Evolutionary conservation across 1,140 invertebrate genomes (phyloP), one percentile per base, ranked within the genome.

Genomic region (Ooceraea biroi): DNA sequence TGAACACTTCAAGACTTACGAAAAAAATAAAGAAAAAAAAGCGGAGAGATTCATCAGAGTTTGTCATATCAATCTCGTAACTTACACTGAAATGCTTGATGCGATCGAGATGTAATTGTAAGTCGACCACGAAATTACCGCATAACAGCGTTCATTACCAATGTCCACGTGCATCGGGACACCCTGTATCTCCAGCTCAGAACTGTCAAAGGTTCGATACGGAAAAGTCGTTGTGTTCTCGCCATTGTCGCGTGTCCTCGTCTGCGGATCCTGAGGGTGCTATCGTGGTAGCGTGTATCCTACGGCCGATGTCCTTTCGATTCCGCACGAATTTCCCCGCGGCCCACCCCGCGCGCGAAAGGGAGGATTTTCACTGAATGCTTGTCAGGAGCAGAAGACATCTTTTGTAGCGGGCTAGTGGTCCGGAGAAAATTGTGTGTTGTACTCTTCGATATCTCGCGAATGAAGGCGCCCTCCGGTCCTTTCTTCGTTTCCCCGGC

Each of bases 381-480:
- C 93, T 93, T 94, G 94, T 94, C 94, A 94, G 87, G 73, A 85
- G 85, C 94, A 94, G 93, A 92, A 92, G 92, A 91, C 89, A 90
- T 92, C 92, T 88, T 92, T 94, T 94, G 93, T 94, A 88, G 91
- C 87, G 90, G 72, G 88, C 90, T 93, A 92, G 91, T 94, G 92
- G 92, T 93, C 91, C 90, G 90, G 88, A 85, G 91, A 93, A 94
- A 94, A 94, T 93, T 94, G 92, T 93, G 90, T 92, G 88, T 92
- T 92, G 91, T 92, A 92, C 90, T 87, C 84, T 86, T 89, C 84
- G 86, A 90, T 88, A 89, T 90, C 83, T 82, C 84, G 85, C 89
- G 89, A 91, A 91, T 89, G 86, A 91, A 91, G 90, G 80, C 84
- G 80, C 69, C 82, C 87, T 77, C 60, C 83, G 48, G 30, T 57